phyloP scores from a whole-genome alignment of 92 coral and sea anemone species.

The Plumapathes pennacea region DNA sequence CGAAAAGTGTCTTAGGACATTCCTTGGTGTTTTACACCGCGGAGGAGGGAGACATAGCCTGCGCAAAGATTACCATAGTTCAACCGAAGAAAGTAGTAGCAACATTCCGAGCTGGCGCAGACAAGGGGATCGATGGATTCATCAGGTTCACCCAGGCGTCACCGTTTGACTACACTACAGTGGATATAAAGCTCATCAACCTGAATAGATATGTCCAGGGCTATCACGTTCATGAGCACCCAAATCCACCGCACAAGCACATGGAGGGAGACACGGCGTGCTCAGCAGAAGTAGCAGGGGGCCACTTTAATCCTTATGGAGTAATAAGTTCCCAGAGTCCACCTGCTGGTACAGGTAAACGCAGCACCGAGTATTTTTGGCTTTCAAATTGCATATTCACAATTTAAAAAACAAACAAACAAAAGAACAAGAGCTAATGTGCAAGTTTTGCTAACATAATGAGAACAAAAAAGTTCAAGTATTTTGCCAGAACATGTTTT shows the following conservation, averaged over 20 bases:
- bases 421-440: too few relatives aligned
- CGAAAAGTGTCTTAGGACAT: constrained; percentile 59
- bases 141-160: constrained; percentile 71
- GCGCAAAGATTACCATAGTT: constrained; percentile 63
- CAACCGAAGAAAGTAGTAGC: constrained; percentile 66
- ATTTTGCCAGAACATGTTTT: too few relatives aligned
- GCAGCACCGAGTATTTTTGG: too few relatives aligned
- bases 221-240: constrained; percentile 86
- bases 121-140: constrained; percentile 76
- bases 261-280: constrained; percentile 57
- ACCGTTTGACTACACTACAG: constrained; percentile 78
- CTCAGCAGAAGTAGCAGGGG: constrained; percentile 53
- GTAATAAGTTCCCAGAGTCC: constrained; percentile 56
- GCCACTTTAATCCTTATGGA: constrained; percentile 91
- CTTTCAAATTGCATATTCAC: too few relatives aligned
- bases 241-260: constrained; percentile 60
- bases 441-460: too few relatives aligned
- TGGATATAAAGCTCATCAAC: constrained; percentile 55
- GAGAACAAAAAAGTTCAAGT: too few relatives aligned
- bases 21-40: constrained; percentile 51
- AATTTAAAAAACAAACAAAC: too few relatives aligned
- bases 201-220: constrained; percentile 61
- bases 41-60: constrained; percentile 44
- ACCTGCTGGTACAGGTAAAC: constrained; percentile 72
- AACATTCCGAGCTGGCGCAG: constrained; percentile 32